phyloP scores from a whole-genome alignment of 2,797 vertebrate species.

The Phalloptychus januarius region DNA sequence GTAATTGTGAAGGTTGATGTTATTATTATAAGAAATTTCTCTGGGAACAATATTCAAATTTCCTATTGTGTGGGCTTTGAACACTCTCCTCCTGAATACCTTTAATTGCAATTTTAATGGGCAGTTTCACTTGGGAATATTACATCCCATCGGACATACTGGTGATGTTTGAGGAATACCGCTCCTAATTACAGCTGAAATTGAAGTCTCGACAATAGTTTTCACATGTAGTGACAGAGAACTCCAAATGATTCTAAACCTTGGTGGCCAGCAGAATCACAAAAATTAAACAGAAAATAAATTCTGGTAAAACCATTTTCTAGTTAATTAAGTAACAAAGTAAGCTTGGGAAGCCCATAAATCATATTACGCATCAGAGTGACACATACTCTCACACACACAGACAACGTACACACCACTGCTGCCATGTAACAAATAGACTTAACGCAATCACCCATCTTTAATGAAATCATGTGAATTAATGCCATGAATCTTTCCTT shows the following conservation, averaged over 20 bases:
- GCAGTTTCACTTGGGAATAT: conserved; percentile 43
- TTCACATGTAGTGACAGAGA: conserved; percentile 23
- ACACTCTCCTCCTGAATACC: conserved; percentile 26
- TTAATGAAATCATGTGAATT: conserved; percentile 79
- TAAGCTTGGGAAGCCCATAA: conserved; percentile 68
- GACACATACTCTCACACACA: conserved; percentile 16
- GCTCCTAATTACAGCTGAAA: conserved; percentile 42
- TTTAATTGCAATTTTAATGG: conserved; percentile 60
- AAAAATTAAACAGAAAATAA: conserved; percentile 41
- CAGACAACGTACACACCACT: conserved; percentile 35
- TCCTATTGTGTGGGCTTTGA: conserved; percentile 46
- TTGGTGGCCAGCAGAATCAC: conserved; percentile 54
- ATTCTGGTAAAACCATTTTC: conserved; percentile 33
- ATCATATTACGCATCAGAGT: conserved; percentile 64
- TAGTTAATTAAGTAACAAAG: conserved; percentile 73
- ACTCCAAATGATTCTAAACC: conserved; percentile 59
- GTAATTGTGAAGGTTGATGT: conserved; percentile 64
- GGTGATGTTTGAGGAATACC: conserved; percentile 32
- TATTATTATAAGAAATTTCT: conserved; percentile 59
- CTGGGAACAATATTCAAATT: conserved; percentile 51
- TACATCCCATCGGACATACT: conserved; percentile 30
- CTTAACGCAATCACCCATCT: conserved; percentile 74
- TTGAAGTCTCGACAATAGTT: conserved; percentile 25
- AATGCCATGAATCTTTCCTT: conserved; percentile 78
- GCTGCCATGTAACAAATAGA: conserved; percentile 54